Evolutionary conservation across 2,888 invertebrate species (phyloP).

Genomic region (Eilema sororculum): DNA sequence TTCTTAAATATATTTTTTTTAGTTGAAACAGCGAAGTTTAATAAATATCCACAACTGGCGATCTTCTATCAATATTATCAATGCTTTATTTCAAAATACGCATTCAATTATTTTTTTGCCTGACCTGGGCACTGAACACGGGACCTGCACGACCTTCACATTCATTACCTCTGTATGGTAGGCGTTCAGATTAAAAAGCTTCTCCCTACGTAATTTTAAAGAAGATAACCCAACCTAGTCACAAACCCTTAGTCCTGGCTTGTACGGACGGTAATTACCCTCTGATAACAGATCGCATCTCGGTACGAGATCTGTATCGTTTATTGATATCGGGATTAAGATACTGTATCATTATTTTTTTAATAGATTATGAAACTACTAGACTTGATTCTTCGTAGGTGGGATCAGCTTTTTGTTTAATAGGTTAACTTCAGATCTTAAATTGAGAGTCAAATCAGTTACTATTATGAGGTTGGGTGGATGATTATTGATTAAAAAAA

Average conservation of each 20-base stretch:
- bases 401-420: neutral
- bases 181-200: neutral
- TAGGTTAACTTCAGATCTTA: too few relatives aligned
- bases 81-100: too few relatives aligned
- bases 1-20: too few relatives aligned
- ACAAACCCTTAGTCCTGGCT: neutral
- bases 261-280: neutral
- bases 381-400: neutral
- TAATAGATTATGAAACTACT: neutral
- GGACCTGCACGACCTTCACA: neutral
- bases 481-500: too few relatives aligned
- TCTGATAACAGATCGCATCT: slow-evolving; percentile 9
- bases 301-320: slow-evolving; percentile 11
- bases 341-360: slow-evolving; percentile 2
- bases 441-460: too few relatives aligned
- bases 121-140: neutral
- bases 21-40: too few relatives aligned
- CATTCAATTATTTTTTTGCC: neutral
- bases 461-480: too few relatives aligned
- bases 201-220: neutral
- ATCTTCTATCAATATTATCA: too few relatives aligned
- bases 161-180: neutral
- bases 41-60: too few relatives aligned
- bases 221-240: neutral
- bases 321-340: neutral